Evolutionary conservation across 1,140 invertebrate species (phyloP).

Genomic region (Orussus abietinus): DNA sequence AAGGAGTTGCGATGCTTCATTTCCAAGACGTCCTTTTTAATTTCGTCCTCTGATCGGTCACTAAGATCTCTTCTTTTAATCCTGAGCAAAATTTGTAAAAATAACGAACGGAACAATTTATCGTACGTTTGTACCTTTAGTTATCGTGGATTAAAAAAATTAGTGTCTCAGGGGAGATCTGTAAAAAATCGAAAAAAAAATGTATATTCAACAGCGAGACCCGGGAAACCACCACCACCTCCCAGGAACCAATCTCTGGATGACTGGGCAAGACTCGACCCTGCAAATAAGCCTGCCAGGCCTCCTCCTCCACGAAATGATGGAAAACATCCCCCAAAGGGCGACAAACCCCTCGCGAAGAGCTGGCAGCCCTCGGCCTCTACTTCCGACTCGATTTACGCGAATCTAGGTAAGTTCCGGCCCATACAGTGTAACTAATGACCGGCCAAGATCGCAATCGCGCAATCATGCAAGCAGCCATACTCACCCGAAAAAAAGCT

Average conservation of each 20-base stretch:
- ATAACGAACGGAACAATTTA: no score
- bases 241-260: conserved; percentile 57
- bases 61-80: no score
- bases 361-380: conserved; percentile 47
- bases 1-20: no score
- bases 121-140: no score
- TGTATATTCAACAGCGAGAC: conserved; percentile 44
- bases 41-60: no score
- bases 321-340: conserved; percentile 50
- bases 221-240: conserved; percentile 60
- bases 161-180: no score
- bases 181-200: conserved; percentile 2
- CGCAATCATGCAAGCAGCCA: conserved; percentile 43
- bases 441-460: conserved; percentile 15
- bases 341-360: conserved; percentile 41
- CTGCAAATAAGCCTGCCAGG: conserved; percentile 57
- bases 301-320: conserved; percentile 70
- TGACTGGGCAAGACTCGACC: conserved; percentile 44
- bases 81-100: no score
- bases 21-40: neutral
- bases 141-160: no score
- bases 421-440: conserved; percentile 54
- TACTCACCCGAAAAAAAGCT: conserved; percentile 50
- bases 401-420: conserved; percentile 68
- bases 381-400: conserved; percentile 69